A percentile compares a stretch with the other conserved stretches of the same genome.
These are phyloP conservation scores for Aphelocoma californica DNA, from an alignment of 2,797 vertebrate species.

Conservation along the genomic window DNA sequence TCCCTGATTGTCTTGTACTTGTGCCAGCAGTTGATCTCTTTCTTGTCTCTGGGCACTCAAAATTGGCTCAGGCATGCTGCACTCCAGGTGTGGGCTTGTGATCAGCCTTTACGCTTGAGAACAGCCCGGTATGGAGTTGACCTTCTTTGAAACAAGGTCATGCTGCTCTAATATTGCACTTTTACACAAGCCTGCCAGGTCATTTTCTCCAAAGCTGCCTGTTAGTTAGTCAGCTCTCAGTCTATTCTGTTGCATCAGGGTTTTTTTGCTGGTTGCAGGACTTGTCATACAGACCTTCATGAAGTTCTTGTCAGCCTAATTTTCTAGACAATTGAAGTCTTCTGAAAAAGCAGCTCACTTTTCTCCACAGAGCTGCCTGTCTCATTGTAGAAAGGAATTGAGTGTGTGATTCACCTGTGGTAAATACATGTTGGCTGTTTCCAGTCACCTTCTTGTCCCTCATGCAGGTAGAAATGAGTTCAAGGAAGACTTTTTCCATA, in stretches of 20 bases:
- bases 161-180: neutral
- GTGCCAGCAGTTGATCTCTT: neutral
- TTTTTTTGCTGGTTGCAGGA: neutral
- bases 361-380: neutral
- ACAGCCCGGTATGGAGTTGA: neutral
- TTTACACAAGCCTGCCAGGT: neutral
- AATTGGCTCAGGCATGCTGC: neutral
- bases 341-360: neutral
- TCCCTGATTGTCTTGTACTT: neutral
- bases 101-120: neutral
- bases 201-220: neutral
- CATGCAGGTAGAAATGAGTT: neutral
- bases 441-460: neutral
- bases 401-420: neutral
- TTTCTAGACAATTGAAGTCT: neutral
- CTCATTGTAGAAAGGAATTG: neutral
- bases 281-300: neutral
- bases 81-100: neutral
- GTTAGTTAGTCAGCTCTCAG: neutral
- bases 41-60: neutral
- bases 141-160: neutral
- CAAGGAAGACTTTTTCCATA: neutral
- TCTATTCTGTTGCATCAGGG: neutral
- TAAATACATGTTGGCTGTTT: neutral
- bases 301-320: neutral